These are phyloP conservation scores for Calyptomena viridis DNA, from an alignment of 2,113 vertebrate species.

Conservation along the genomic window DNA sequence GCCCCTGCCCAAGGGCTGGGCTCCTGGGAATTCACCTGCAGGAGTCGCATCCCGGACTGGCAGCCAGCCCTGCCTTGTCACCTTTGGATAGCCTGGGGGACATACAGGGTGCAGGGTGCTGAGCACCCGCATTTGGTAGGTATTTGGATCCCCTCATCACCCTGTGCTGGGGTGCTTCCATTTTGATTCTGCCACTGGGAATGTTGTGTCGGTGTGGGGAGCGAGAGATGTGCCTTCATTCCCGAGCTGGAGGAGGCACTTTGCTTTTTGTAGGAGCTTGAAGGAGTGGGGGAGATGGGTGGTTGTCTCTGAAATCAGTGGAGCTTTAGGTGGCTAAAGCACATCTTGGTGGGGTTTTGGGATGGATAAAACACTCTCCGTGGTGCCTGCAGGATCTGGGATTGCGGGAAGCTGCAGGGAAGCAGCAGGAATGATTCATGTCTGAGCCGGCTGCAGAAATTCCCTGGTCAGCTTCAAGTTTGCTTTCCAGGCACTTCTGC, in stretches of 20 bases:
- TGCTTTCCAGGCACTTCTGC: constrained; percentile 42
- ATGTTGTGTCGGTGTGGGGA: not conserved
- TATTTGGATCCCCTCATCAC: not conserved
- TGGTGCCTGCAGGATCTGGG: not conserved
- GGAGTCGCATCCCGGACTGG: not conserved
- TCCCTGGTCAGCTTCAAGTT: not conserved
- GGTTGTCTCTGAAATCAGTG: not conserved
- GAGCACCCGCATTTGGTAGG: not conserved
- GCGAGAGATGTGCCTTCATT: accelerated
- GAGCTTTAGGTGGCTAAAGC: not conserved
- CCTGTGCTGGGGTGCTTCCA: not conserved
- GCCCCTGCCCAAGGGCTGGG: not conserved
- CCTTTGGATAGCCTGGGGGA: not conserved
- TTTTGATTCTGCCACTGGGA: not conserved
- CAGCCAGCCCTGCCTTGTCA: not conserved
- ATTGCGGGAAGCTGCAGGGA: not conserved
- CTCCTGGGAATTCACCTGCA: not conserved
- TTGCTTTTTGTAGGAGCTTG: not conserved
- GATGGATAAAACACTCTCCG: not conserved
- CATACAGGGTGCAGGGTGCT: not conserved
- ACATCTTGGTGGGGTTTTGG: too few species aligned
- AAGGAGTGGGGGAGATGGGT: not conserved
- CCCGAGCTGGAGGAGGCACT: not conserved
- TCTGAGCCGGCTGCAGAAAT: not conserved
- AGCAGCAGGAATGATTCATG: not conserved